Evolutionary conservation across 2,797 vertebrate genomes (phyloP), one percentile per base, ranked within the genome.

Genomic region (Girardinus metallicus): DNA sequence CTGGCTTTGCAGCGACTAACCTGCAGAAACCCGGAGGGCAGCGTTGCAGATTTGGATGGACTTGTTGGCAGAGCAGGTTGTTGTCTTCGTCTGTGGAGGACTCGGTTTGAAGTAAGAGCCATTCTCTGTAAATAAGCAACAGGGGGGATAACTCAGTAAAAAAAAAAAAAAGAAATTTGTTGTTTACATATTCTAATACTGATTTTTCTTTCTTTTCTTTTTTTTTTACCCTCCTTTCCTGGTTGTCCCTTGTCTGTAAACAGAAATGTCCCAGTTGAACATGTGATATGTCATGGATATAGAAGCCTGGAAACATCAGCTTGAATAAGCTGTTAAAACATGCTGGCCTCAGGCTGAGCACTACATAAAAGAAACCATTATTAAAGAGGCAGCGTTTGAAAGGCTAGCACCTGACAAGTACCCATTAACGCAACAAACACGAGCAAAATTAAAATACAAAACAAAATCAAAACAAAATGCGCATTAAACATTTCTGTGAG

Each of bases 331-430:
- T 66, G 9, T 46, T 74, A n/a, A 62, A 71, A 73, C 77, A 43
- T 9, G 8, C 55, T 81, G 80, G 86, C 92, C 90, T 85, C 8
- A 49, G 88, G 92, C 73, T 81, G 60, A 76, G 51, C 44, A 77
- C 75, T 43, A 39, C 84, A 89, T 89, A 77, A 94, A 93, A 89
- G 92, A 83, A 53, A 78, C 81, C 84, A 68, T 92, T 93, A 88
- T 92, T 2, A 87, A 53, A 73, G 7, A 39, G 83, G n/a, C 72
- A 85, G 75, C 47, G 9, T 81, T 47, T 74, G 47, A 91, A 86
- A 87, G 64, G 68, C 72, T n/a, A 88, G 80, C 91, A 89, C 84
- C 92, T 93, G 93, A 94, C 83, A 78, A 80, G 68, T 86, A 80
- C 64, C 79, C 86, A 79, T 83, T 78, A 46, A 79, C 53, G 83